Base-by-base conservation (phyloP, 2,113 vertebrate genomes). In the Rafetus swinhoei region DNA sequence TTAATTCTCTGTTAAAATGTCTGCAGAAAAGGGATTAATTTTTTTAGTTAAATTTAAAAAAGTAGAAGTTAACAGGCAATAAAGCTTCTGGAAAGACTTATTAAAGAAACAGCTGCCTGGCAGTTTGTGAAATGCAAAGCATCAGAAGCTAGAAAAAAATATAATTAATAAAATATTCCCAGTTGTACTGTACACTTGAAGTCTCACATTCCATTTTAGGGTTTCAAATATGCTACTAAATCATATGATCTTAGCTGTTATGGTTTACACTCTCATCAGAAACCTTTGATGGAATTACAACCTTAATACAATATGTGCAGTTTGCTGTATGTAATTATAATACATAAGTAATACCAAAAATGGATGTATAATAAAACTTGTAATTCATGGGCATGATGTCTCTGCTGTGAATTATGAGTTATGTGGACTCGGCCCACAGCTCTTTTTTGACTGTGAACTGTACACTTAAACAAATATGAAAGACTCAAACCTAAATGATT, bases 181-280 rank as follows among this genome's bases (percentile, higher is more conserved):
- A 6, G 45, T 56, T 88, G 81, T 82, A 54, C 56, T 88, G 80
- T 81, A 54, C 56, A 13, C 57, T 6, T n/a, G 24, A 94, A 56
- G 11, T 45, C 50, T 86, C 80, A 32, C 89, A 91, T 93, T 95
- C 84, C 53, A 27, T 65, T 81, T 90, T 54, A 79, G 32, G 18
- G 60, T 89, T 88, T 57, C 60, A 45, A 79, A 94, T 89, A 72
- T 85, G 39, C 24, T 53, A 1, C 56, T 82, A 87, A 94, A 79
- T 59, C 27, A 1, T 56, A 39, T 52, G 53, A 83, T 50, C 9
- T 16, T 59, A 65, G 45, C 57, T 81, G 76, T 55, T n/a, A 3
- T 53, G 50, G 24, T 80, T 84, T 93, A 57, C 24, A 25, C 11
- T 88, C 53, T 92, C 0, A 0, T 82, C 79, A 85, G 81, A 92